Evolutionary conservation across 2,113 vertebrate genomes (phyloP), one percentile per base, ranked within the genome.

Genomic region (Cromileptes altivelis): DNA sequence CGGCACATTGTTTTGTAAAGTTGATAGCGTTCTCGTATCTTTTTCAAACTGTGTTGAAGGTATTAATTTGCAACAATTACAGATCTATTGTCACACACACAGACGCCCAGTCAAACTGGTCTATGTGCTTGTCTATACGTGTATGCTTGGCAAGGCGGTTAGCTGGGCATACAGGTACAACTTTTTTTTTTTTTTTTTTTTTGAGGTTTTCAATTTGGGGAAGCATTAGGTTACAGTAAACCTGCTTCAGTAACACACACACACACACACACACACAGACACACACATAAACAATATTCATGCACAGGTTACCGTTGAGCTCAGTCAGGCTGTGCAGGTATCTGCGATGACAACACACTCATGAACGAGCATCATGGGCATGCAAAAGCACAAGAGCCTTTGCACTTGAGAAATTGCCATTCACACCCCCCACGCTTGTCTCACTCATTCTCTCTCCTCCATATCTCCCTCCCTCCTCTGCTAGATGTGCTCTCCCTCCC

Each of bases 341-440:
- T 78, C 49, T 13, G 62, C 12, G 23, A 60, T 74, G 52, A 75
- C 85, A 81, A 78, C 33, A 67, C 7, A 19, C 40, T 73, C 58
- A 71, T 71, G 75, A 78, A 86, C 63, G 19, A 88, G 69, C 80
- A 82, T 87, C 81, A 82, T 65, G 56, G 56, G 5, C 61, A 60
- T 81, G 52, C 56, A 81, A 81, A 80, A 91, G 84, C 49, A 15
- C 87, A 84, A 83, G 69, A 88, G 75, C 82, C 62, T 50, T 77
- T 81, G 88, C 89, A 93, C 87, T 93, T 85, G 89, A 89, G 84
- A 89, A 74, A 89, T 89, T 92, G 84, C 72, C 78, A 76, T 89
- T 92, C 87, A 90, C 89, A 58, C 80, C 50, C 81, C 68, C 49
- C 71, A 71, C 23, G 2, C 82, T 76, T 64, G 71, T 86, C 70